phyloP scores from a whole-genome alignment of 2,888 invertebrate species.

The Lithophane socia region DNA sequence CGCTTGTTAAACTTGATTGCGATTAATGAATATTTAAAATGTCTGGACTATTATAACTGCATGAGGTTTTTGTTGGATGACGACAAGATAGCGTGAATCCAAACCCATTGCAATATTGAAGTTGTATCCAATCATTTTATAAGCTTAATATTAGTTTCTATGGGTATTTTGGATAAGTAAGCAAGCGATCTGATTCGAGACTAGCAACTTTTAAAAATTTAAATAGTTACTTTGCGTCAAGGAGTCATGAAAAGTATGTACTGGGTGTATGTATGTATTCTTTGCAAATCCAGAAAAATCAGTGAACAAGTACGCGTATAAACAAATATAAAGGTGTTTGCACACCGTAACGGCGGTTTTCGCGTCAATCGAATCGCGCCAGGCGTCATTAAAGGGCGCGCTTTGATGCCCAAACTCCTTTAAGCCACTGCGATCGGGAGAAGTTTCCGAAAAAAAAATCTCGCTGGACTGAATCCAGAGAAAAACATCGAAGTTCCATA shows the following conservation, averaged over 20 bases:
- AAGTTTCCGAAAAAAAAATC: constrained; percentile 28
- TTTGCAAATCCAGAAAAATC: background rate
- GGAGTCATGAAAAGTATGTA: too few species aligned
- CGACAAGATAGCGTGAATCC: background rate
- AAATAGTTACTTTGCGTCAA: too few species aligned
- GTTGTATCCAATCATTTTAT: too few species aligned
- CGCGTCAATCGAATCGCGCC: constrained; percentile 45
- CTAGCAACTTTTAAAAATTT: too few species aligned
- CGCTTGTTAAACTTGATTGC: background rate
- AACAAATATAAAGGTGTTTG: constrained; percentile 29
- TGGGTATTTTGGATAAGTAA: too few species aligned
- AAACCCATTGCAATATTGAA: background rate
- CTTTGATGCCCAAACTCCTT: constrained; percentile 48
- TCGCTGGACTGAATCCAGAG: constrained; percentile 31
- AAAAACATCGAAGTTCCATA: background rate
- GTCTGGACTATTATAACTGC: background rate
- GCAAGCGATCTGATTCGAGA: too few species aligned
- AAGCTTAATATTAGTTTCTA: too few species aligned
- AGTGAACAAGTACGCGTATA: constrained; percentile 2
- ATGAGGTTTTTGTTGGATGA: background rate
- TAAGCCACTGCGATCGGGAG: constrained; percentile 17
- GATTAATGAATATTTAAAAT: background rate
- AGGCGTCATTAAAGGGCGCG: constrained; percentile 47
- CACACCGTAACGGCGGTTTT: constrained; percentile 16
- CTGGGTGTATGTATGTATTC: too few species aligned